A percentile compares a stretch with the other conserved stretches of the same genome.
phyloP scores from a whole-genome alignment of 2,888 invertebrate species.

The Blastobasis lacticolella region DNA sequence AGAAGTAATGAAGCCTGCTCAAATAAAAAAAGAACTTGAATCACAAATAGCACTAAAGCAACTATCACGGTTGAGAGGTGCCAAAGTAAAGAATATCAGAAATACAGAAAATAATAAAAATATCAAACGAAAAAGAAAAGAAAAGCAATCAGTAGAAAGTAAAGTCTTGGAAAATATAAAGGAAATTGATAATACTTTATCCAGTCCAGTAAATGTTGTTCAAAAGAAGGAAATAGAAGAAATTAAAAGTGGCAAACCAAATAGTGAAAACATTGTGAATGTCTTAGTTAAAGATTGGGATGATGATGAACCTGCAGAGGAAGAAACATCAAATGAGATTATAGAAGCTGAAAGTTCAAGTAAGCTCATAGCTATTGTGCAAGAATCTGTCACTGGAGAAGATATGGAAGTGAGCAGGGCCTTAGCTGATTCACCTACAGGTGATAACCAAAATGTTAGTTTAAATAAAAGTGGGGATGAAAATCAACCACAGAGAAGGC shows the following conservation, averaged over 20 bases:
- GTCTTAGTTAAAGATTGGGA: constrained; percentile 72
- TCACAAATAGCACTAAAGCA: constrained; percentile 54
- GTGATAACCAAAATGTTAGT: constrained; percentile 29
- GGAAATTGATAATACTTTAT: neutral
- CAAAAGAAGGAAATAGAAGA: constrained; percentile 1
- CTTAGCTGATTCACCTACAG: constrained; percentile 30
- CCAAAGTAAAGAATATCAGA: constrained; percentile 7
- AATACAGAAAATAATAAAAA: constrained; percentile 15
- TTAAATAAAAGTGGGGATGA: constrained; percentile 42
- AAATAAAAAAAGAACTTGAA: constrained; percentile 31
- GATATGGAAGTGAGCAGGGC: constrained; percentile 24
- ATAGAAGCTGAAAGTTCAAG: constrained; percentile 25
- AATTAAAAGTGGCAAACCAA: constrained; percentile 11
- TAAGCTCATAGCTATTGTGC: constrained; percentile 21
- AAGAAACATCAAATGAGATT: constrained; percentile 20
- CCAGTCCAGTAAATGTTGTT: neutral
- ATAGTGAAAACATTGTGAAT: constrained; percentile 56
- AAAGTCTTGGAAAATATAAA: constrained; percentile 10
- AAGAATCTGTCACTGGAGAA: constrained; percentile 22
- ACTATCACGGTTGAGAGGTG: constrained; percentile 40
- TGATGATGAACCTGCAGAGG: constrained; percentile 49
- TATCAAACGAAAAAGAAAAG: constrained; percentile 18
- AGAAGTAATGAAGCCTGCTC: constrained; percentile 16
- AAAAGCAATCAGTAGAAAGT: constrained; percentile 9
- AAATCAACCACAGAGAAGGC: constrained; percentile 46